Base-by-base conservation (phyloP, 1,140 invertebrate genomes). In the Latrodectus geometricus region DNA sequence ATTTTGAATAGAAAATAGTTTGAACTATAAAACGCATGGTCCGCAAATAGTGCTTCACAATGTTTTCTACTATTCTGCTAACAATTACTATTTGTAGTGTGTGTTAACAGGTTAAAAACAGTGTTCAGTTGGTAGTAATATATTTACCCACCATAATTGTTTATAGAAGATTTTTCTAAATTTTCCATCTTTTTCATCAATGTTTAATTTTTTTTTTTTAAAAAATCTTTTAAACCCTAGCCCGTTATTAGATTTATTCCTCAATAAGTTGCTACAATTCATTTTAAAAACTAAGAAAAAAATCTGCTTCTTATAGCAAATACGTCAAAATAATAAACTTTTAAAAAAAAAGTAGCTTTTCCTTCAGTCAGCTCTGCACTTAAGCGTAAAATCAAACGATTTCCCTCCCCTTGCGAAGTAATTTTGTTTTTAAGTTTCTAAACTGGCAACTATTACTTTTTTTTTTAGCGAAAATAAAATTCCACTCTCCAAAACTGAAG, bases 301-400 rank as follows among this genome's bases (percentile, higher is more conserved):
- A 48, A 56, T 20, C 9, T 14, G 21, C 4, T 12, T 56, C 69
- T 56, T 68, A 68, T 48, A 23, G 61, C 12, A 49, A 70, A 81
- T 17, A 20, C 20, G 9, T 8, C 15, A 81, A 81, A 81, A 81
- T 81, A 81, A 81, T 70, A 81, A 81, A 81, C 70, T 72, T n/a
- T n/a, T 70, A 49, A 52, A 23, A 72, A 81, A 54, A 56, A 17
- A 61, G 17, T 61, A 81, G 3, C 23, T 78, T 66, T 77, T 65
- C 21, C 23, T 66, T 11, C 17, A 21, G 12, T 20, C 15, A 9
- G 35, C 17, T 72, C 49, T 52, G 49, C n/a, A 54, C 66, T 81
- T 48, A 56, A 72, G 68, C 52, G 79, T 81, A 81, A 81, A 81
- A 81, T 81, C 79, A 81, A 81, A 48, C 61, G 77, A n/a, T 14